A percentile compares a stretch with the other conserved stretches of the same genome.
These are phyloP conservation scores for Callosobruchus maculatus DNA, from an alignment of 2,888 invertebrate genomes.

Conservation along the genomic window DNA sequence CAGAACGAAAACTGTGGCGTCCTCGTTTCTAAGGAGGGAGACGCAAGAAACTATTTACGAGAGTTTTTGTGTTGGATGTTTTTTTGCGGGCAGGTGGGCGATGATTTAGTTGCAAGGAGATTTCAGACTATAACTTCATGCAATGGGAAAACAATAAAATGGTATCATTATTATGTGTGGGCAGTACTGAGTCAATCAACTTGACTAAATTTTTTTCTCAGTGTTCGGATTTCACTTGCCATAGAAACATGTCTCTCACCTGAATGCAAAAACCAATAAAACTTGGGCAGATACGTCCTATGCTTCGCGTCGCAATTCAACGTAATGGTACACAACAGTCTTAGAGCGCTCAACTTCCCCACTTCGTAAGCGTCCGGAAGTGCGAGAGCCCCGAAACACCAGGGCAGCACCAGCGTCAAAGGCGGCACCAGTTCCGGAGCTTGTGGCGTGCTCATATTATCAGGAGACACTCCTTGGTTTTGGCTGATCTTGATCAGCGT, in stretches of 20 bases:
- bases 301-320: constrained; percentile 71
- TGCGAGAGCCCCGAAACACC: constrained; percentile 90
- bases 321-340: constrained; percentile 83
- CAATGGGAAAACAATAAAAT: no score
- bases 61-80: no score
- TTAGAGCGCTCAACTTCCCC: constrained; percentile 83
- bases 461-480: constrained; percentile 74
- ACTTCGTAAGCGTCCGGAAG: constrained; percentile 67
- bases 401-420: constrained; percentile 82
- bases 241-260: constrained; percentile 52
- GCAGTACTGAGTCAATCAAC: no score
- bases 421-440: constrained; percentile 79
- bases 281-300: constrained; percentile 74
- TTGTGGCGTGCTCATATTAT: constrained; percentile 73
- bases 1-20: no score
- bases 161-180: no score
- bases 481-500: constrained; percentile 77
- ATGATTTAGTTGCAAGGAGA: no score
- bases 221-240: no score
- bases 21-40: no score
- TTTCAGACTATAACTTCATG: no score
- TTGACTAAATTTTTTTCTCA: no score
- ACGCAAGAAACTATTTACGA: no score
- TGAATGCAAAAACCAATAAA: constrained; percentile 83
- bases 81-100: no score